These are phyloP conservation scores for Chionoecetes opilio DNA, from an alignment of 1,140 invertebrate species.

Conservation along the genomic window DNA sequence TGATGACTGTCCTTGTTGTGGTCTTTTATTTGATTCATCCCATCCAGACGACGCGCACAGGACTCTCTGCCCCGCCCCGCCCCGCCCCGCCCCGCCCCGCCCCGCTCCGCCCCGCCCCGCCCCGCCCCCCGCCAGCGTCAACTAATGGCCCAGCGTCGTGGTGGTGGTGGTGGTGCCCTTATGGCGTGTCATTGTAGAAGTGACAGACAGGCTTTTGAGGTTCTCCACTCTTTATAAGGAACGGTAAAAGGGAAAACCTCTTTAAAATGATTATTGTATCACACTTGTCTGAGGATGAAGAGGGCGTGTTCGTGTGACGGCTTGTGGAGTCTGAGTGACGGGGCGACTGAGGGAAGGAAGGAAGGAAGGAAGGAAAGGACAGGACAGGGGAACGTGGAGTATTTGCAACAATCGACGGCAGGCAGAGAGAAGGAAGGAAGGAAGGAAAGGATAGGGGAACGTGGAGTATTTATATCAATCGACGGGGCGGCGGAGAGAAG, in stretches of 20 bases:
- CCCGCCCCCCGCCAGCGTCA: background rate
- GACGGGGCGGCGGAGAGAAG: no score
- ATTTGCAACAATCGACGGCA: no score
- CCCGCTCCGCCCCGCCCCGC: no score
- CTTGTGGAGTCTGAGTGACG: background rate
- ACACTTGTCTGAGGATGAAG: background rate
- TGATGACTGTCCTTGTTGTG: background rate
- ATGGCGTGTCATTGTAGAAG: background rate
- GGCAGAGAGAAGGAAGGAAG: no score
- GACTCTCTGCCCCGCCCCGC: slow-evolving; percentile 7
- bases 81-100: no score
- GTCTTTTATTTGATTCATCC: slow-evolving; percentile 17
- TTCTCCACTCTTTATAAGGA: slow-evolving; percentile 19
- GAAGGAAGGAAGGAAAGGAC: no score
- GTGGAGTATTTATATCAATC: no score
- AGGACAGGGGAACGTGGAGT: no score
- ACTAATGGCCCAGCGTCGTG: background rate
- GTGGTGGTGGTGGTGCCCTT: background rate
- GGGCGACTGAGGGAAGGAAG: no score
- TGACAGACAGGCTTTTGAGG: slow-evolving; percentile 27
- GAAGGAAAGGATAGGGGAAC: no score
- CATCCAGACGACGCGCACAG: background rate
- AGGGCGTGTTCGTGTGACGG: background rate
- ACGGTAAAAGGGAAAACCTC: background rate
- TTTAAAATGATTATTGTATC: slow-evolving; percentile 28